Evolutionary conservation across 1,140 invertebrate genomes (phyloP).

Genomic region (Diorhabda elongata): DNA sequence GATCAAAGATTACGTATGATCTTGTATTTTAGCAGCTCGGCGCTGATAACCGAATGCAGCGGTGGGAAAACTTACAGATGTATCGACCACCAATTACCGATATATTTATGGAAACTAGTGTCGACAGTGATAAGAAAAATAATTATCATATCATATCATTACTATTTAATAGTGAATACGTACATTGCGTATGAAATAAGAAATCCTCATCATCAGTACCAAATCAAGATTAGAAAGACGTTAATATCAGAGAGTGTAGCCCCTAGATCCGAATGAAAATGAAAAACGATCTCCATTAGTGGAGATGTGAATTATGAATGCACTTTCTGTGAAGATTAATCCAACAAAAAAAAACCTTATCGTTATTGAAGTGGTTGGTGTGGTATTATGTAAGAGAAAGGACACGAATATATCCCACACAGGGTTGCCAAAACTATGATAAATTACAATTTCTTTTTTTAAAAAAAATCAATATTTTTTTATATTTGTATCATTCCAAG

Average conservation of each 20-base stretch:
- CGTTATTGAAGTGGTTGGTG: constrained; percentile 33
- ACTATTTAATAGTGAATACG: too few species aligned
- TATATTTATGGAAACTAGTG: too few species aligned
- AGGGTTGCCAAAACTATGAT: background rate
- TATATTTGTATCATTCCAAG: too few species aligned
- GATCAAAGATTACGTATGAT: constrained; percentile 1
- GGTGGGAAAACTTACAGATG: background rate
- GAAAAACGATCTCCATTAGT: constrained; percentile 46
- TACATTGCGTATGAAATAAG: background rate
- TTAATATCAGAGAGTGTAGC: background rate
- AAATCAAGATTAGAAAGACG: background rate
- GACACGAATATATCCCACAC: constrained; percentile 14
- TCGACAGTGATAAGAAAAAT: too few species aligned
- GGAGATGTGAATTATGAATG: constrained; percentile 46
- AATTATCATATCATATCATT: too few species aligned
- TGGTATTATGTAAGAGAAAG: constrained; percentile 35
- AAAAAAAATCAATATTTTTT: too few species aligned
- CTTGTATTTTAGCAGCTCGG: background rate
- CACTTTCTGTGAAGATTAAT: constrained; percentile 46
- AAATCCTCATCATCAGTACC: background rate
- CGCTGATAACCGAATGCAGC: background rate
- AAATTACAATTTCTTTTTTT: background rate
- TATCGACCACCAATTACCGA: background rate
- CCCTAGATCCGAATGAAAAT: constrained; percentile 23
- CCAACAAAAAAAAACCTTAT: constrained; percentile 42